Percentiles rank a stretch among this genome's conserved stretches.
phyloP scores from a whole-genome alignment of 2,888 invertebrate species.

The Hesperia comma region DNA sequence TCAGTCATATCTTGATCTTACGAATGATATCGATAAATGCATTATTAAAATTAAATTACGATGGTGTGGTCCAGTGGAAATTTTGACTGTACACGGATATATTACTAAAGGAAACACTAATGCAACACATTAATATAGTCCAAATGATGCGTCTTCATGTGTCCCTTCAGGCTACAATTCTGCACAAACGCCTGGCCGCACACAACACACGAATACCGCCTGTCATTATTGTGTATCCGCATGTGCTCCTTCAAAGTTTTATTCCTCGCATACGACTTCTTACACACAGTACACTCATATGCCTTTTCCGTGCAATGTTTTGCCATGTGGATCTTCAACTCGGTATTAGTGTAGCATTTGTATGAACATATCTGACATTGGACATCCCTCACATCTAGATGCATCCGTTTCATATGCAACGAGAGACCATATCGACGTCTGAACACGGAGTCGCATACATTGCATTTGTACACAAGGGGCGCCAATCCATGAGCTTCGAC shows the following conservation, averaged over 20 bases:
- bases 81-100: too few relatives aligned
- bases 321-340: slow-evolving; percentile 55
- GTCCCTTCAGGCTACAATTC: slow-evolving; percentile 72
- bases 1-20: too few relatives aligned
- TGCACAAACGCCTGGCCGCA: slow-evolving; percentile 78
- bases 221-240: slow-evolving; percentile 61
- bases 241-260: slow-evolving; percentile 61
- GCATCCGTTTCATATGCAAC: slow-evolving; percentile 65
- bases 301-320: slow-evolving; percentile 55
- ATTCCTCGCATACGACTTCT: slow-evolving; percentile 62
- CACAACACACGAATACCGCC: slow-evolving; percentile 69
- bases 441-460: slow-evolving; percentile 56
- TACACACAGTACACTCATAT: slow-evolving; percentile 68
- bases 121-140: slow-evolving; percentile 43
- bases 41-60: too few relatives aligned
- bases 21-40: too few relatives aligned
- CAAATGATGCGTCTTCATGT: slow-evolving; percentile 70
- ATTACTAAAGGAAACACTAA: background rate
- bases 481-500: slow-evolving; percentile 62
- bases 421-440: slow-evolving; percentile 52
- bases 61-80: too few relatives aligned
- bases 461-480: slow-evolving; percentile 65
- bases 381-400: slow-evolving; percentile 62
- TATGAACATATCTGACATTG: slow-evolving; percentile 58
- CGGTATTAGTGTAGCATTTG: slow-evolving; percentile 58